A percentile compares a stretch with the other conserved stretches of the same genome.
phyloP scores from a whole-genome alignment of 2,888 invertebrate genomes.

The Marronus borbonicus region DNA sequence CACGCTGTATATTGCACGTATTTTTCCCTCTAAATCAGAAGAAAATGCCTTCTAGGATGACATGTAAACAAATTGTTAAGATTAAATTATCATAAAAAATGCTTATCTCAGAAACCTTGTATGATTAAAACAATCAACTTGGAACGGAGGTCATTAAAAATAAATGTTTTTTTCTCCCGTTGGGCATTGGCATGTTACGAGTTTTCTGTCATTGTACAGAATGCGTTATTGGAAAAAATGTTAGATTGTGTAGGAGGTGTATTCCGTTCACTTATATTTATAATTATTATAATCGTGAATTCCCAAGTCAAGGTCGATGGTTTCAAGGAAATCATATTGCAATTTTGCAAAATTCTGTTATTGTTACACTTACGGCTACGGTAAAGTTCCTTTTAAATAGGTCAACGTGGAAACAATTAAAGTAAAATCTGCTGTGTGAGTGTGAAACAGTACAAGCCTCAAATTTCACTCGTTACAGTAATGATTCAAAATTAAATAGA shows the following conservation, averaged over 20 bases:
- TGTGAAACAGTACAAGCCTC: slow-evolving; percentile 31
- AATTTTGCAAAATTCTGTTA: slow-evolving; percentile 20
- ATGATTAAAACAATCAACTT: slow-evolving; percentile 27
- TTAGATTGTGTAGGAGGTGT: background rate
- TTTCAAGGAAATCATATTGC: background rate
- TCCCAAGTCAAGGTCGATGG: slow-evolving; percentile 5
- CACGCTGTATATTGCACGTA: background rate
- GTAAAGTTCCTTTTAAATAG: slow-evolving; percentile 23
- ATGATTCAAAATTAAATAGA: slow-evolving; percentile 37
- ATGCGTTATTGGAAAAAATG: background rate
- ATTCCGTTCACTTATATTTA: slow-evolving; percentile 16
- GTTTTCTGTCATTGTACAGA: background rate
- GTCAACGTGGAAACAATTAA: slow-evolving; percentile 39
- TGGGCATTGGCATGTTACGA: background rate
- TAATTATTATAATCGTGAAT: slow-evolving; percentile 17
- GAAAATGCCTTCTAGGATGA: slow-evolving; percentile 8
- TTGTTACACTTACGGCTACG: slow-evolving; percentile 23
- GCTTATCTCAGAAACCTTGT: slow-evolving; percentile 32
- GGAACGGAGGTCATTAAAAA: slow-evolving; percentile 20
- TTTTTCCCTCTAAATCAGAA: slow-evolving; percentile 13
- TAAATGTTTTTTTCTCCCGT: slow-evolving; percentile 20
- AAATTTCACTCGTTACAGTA: slow-evolving; percentile 34
- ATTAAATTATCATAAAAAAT: slow-evolving; percentile 34
- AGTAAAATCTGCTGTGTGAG: slow-evolving; percentile 14
- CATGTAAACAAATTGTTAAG: slow-evolving; percentile 29